Evolutionary conservation across 1,140 invertebrate genomes (phyloP).

Genomic region (Drosophila kikkawai): DNA sequence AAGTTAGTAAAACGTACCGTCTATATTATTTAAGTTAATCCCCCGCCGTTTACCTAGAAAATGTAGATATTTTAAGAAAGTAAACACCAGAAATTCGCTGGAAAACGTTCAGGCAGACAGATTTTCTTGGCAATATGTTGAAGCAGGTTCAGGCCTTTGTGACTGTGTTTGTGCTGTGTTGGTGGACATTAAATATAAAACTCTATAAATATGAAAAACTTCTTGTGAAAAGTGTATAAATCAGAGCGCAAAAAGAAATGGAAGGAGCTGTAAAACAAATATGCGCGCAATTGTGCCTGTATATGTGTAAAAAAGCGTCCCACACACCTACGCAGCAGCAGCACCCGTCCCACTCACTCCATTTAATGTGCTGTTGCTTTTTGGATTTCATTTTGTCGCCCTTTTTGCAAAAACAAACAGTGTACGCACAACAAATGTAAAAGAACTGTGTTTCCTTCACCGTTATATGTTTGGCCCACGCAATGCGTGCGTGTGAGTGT

Average conservation of each 20-base stretch:
- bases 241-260: slow-evolving; percentile 50
- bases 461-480: slow-evolving; percentile 42
- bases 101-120: slow-evolving; percentile 24
- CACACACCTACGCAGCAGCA: slow-evolving; percentile 44
- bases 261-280: slow-evolving; percentile 70
- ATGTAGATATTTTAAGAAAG: background rate
- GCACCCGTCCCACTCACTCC: slow-evolving; percentile 18
- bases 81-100: background rate
- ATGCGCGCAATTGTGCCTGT: slow-evolving; percentile 76
- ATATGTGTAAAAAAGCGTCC: slow-evolving; percentile 61
- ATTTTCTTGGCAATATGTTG: slow-evolving; percentile 63
- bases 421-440: slow-evolving; percentile 31
- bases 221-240: slow-evolving; percentile 47
- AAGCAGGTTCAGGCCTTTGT: slow-evolving; percentile 71
- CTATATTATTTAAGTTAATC: background rate
- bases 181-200: slow-evolving; percentile 55
- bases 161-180: slow-evolving; percentile 11
- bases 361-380: slow-evolving; percentile 67
- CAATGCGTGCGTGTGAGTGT: slow-evolving; percentile 15
- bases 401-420: slow-evolving; percentile 64
- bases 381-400: slow-evolving; percentile 67
- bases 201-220: slow-evolving; percentile 34
- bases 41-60: background rate
- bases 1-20: slow-evolving; percentile 7
- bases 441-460: slow-evolving; percentile 50